phyloP scores from a whole-genome alignment of 2,113 vertebrate species.

The Leucosticte australis region DNA sequence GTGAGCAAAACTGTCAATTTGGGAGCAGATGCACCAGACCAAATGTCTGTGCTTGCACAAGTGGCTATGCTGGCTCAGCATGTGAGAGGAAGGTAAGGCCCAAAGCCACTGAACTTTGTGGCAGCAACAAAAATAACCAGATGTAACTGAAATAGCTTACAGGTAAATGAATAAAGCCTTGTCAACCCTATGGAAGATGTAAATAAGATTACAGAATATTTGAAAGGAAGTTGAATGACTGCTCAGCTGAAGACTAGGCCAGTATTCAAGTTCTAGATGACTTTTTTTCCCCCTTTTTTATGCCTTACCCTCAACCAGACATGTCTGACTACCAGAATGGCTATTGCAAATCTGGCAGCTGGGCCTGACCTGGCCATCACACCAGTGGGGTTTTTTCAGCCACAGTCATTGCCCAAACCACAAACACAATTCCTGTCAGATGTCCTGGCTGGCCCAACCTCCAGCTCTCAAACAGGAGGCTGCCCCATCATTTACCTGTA shows the following conservation, averaged over 20 bases:
- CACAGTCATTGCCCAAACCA: neutral
- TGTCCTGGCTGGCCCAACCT: neutral
- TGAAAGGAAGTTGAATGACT: neutral
- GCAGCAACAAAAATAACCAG: neutral
- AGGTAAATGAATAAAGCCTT: neutral
- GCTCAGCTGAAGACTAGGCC: neutral
- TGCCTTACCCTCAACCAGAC: neutral
- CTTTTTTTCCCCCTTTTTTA: neutral
- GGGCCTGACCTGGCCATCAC: neutral
- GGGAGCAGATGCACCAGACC: conserved; percentile 71
- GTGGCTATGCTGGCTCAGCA: conserved; percentile 51
- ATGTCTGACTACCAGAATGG: neutral
- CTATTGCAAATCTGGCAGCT: neutral
- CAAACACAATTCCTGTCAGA: neutral
- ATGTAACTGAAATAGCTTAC: neutral
- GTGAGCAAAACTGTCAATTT: conserved; percentile 70
- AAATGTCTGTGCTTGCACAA: conserved; percentile 77
- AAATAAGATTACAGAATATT: neutral
- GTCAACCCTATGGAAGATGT: neutral
- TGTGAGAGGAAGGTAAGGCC: conserved; percentile 68
- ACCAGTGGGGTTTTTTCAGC: neutral
- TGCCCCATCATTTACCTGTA: neutral
- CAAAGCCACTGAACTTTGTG: neutral
- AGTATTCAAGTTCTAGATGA: neutral
- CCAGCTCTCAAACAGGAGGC: neutral